These are phyloP conservation scores for Girardinus metallicus DNA, from an alignment of 2,797 vertebrate genomes.

Conservation along the genomic window DNA sequence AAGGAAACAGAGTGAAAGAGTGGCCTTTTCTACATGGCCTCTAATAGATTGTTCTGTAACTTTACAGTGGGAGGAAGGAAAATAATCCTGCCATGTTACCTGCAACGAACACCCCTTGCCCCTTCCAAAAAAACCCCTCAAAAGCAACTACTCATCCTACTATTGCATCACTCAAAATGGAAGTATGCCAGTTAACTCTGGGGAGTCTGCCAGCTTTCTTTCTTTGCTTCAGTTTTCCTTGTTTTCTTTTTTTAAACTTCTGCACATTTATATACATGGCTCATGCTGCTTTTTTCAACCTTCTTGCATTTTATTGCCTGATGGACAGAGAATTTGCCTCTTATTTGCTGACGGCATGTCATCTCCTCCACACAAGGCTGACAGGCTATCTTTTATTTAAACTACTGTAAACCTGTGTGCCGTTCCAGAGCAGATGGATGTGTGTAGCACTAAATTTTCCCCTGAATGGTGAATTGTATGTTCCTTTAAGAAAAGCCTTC, in stretches of 20 bases:
- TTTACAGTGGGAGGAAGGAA: conserved; percentile 32
- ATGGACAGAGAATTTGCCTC: conserved; percentile 18
- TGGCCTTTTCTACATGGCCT: conserved; percentile 6
- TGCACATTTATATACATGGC: conserved; percentile 31
- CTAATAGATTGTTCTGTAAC: neutral
- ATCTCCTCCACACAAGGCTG: conserved; percentile 28
- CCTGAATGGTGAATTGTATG: conserved; percentile 67
- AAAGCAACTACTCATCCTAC: conserved; percentile 67
- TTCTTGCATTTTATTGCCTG: conserved; percentile 22
- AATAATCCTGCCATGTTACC: conserved; percentile 70
- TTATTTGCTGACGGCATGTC: conserved; percentile 47
- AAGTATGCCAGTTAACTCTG: conserved; percentile 62
- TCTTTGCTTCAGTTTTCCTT: conserved; percentile 15
- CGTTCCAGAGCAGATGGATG: conserved; percentile 57
- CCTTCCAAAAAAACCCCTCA: conserved; percentile 33
- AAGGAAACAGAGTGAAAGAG: neutral
- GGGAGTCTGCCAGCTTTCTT: conserved; percentile 58
- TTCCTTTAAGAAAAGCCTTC: conserved; percentile 70
- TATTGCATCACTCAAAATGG: conserved; percentile 79
- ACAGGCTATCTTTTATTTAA: conserved; percentile 69
- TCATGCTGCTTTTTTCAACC: conserved; percentile 21
- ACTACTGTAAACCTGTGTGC: conserved; percentile 48
- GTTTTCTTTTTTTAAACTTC: conserved; percentile 6
- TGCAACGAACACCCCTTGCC: conserved; percentile 52
- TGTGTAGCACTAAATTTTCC: conserved; percentile 58